phyloP scores from a whole-genome alignment of 2,113 vertebrate species.

The Lampris megalopsis region DNA sequence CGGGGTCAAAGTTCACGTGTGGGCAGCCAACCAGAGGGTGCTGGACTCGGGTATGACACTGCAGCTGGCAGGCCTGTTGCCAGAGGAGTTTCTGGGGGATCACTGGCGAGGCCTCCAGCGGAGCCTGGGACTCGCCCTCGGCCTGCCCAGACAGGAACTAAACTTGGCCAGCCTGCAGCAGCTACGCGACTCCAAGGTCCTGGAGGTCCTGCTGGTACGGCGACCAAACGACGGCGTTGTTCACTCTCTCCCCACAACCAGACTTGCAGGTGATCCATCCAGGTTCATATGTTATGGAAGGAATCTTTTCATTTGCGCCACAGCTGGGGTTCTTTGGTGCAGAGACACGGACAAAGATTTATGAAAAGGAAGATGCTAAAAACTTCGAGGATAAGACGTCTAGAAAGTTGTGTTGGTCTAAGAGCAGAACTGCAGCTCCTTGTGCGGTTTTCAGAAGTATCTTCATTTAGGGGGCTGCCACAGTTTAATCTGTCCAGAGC shows the following conservation, averaged over 20 bases:
- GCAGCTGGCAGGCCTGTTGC: slow-evolving; percentile 83
- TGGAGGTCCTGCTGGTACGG: slow-evolving; percentile 87
- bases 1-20: slow-evolving; percentile 85
- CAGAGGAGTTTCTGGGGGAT: slow-evolving; percentile 92
- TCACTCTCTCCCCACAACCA: slow-evolving; percentile 74
- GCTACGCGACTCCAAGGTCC: slow-evolving; percentile 63
- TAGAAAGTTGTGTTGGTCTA: no score
- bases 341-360: no score
- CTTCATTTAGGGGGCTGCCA: no score
- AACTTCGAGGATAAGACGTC: no score
- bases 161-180: slow-evolving; percentile 94
- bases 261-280: slow-evolving; percentile 70
- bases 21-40: slow-evolving; percentile 82
- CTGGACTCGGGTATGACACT: slow-evolving; percentile 87
- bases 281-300: background rate
- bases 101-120: slow-evolving; percentile 93
- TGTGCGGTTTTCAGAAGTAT: no score
- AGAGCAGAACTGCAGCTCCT: no score
- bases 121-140: slow-evolving; percentile 83
- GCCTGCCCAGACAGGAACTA: slow-evolving; percentile 84
- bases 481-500: no score
- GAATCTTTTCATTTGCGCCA: background rate
- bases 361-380: no score
- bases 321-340: no score
- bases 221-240: slow-evolving; percentile 69